phyloP scores from a whole-genome alignment of 2,888 invertebrate species.

The Auanema sp. region DNA sequence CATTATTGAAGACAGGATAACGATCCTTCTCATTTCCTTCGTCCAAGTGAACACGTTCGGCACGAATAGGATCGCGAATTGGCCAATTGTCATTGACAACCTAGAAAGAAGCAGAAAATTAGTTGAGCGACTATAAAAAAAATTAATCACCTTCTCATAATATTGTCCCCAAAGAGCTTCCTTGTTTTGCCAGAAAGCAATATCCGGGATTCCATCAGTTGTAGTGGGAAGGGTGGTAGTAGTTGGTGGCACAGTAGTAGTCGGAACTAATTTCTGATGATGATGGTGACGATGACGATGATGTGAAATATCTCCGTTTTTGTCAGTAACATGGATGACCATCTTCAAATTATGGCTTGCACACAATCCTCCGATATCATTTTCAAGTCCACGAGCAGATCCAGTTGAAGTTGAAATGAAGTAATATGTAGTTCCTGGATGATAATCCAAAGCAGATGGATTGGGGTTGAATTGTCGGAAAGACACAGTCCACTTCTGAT shows the following conservation, averaged over 20 bases:
- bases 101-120: slow-evolving; percentile 1
- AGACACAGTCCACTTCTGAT: slow-evolving; percentile 40
- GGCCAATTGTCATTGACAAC: slow-evolving; percentile 23
- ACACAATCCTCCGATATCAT: slow-evolving; percentile 42
- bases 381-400: slow-evolving; percentile 33
- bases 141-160: slow-evolving; percentile 30
- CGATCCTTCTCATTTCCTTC: slow-evolving; percentile 30
- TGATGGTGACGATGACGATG: slow-evolving; percentile 30
- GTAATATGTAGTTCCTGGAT: slow-evolving; percentile 43
- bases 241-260: slow-evolving; percentile 20
- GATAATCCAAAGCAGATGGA: slow-evolving; percentile 42
- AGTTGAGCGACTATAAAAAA: neutral
- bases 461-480: slow-evolving; percentile 42
- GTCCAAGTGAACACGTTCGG: slow-evolving; percentile 33
- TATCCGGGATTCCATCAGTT: slow-evolving; percentile 4
- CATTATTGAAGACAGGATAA: slow-evolving; percentile 17
- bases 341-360: slow-evolving; percentile 49
- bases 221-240: slow-evolving; percentile 17
- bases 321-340: slow-evolving; percentile 43
- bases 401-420: slow-evolving; percentile 51
- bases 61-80: slow-evolving; percentile 24
- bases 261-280: slow-evolving; percentile 26
- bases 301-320: slow-evolving; percentile 35
- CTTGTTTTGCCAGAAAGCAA: slow-evolving; percentile 8
- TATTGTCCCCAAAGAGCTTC: slow-evolving; percentile 37